Percentiles rank a stretch among this genome's conserved stretches.
These are phyloP conservation scores for Shargacucullia verbasci DNA, from an alignment of 2,888 invertebrate genomes.

Conservation along the genomic window DNA sequence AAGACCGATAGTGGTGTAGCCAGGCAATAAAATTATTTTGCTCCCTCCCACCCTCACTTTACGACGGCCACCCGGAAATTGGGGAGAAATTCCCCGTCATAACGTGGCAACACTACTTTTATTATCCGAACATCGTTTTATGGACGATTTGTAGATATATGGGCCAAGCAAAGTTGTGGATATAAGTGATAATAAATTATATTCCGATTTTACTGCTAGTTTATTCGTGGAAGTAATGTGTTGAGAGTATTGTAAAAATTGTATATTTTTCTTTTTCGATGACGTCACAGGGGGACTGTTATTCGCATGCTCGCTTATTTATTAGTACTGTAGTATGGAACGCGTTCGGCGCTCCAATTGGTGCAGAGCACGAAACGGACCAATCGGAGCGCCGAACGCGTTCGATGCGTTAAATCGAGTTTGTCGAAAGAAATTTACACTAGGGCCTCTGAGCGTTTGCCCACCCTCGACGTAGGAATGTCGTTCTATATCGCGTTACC, in stretches of 20 bases:
- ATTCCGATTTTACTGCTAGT: not conserved
- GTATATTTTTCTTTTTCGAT: not conserved
- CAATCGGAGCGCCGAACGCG: too few species aligned
- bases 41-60: slow-evolving; percentile 53
- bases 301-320: too few species aligned
- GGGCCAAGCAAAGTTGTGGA: slow-evolving; percentile 15
- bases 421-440: too few species aligned
- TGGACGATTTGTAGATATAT: slow-evolving; percentile 55
- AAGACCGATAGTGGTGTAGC: slow-evolving; percentile 55
- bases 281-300: too few species aligned
- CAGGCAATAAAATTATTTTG: slow-evolving; percentile 61
- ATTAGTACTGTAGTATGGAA: too few species aligned
- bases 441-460: too few species aligned
- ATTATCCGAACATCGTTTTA: slow-evolving; percentile 50
- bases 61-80: slow-evolving; percentile 61
- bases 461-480: too few species aligned
- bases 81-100: slow-evolving; percentile 54
- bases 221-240: not conserved
- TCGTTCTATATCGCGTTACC: too few species aligned
- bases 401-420: too few species aligned
- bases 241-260: too few species aligned
- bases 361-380: too few species aligned
- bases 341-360: too few species aligned
- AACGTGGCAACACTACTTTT: slow-evolving; percentile 60
- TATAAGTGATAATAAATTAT: slow-evolving; percentile 6